These are phyloP conservation scores for Philaethria dido DNA, from an alignment of 2,888 invertebrate species.

Conservation along the genomic window DNA sequence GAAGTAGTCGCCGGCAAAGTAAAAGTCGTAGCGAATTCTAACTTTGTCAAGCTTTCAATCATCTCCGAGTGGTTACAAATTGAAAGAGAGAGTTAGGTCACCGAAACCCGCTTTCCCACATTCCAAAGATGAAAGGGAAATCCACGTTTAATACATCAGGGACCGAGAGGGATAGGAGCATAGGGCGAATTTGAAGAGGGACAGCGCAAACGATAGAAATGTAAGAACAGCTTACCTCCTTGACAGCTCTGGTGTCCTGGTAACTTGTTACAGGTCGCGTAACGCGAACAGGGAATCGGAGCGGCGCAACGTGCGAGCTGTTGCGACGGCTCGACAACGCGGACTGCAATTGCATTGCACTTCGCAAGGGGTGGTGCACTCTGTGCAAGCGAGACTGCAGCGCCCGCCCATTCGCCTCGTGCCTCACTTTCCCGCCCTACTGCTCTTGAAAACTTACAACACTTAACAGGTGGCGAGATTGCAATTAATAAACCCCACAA, in stretches of 20 bases:
- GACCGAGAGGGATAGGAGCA: slow-evolving; percentile 55
- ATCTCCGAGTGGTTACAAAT: slow-evolving; percentile 69
- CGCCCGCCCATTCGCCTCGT: slow-evolving; percentile 81
- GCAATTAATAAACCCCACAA: slow-evolving; percentile 34
- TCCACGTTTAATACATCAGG: slow-evolving; percentile 61
- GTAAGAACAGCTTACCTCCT: slow-evolving; percentile 77
- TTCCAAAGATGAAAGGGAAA: slow-evolving; percentile 82
- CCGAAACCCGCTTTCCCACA: slow-evolving; percentile 80
- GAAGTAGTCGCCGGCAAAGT: background rate
- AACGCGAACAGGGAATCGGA: slow-evolving; percentile 59
- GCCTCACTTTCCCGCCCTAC: slow-evolving; percentile 82
- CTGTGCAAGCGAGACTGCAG: slow-evolving; percentile 82
- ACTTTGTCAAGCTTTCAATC: slow-evolving; percentile 51
- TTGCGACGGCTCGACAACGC: slow-evolving; percentile 61
- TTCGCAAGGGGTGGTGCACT: slow-evolving; percentile 77
- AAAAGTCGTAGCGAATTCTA: slow-evolving; percentile 18
- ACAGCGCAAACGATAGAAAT: slow-evolving; percentile 61
- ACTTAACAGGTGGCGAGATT: slow-evolving; percentile 49
- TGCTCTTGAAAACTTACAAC: slow-evolving; percentile 65
- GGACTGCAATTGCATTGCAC: slow-evolving; percentile 72
- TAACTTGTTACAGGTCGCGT: slow-evolving; percentile 80
- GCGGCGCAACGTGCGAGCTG: slow-evolving; percentile 67
- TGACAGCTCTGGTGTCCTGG: slow-evolving; percentile 70
- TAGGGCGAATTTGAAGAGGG: slow-evolving; percentile 56
- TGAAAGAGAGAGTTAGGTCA: slow-evolving; percentile 81